Evolutionary conservation across 2,888 invertebrate genomes (phyloP).

Genomic region (Penaeus monodon): DNA sequence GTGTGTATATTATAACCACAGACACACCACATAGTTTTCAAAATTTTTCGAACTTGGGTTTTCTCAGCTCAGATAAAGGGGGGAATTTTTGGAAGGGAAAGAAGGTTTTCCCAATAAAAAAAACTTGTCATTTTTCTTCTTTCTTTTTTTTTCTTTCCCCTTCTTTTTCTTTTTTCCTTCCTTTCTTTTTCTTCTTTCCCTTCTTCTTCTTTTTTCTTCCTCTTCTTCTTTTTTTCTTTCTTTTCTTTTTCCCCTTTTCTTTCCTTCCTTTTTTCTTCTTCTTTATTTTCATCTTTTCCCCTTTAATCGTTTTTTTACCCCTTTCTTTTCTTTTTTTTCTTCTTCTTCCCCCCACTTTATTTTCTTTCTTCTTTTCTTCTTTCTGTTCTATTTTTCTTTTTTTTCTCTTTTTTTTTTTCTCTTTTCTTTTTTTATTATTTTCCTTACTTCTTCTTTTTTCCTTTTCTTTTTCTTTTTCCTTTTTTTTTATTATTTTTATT

Average conservation of each 20-base stretch:
- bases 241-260: neutral
- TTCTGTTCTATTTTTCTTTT: neutral
- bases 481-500: too few relatives aligned
- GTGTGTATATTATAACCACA: too few relatives aligned
- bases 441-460: neutral
- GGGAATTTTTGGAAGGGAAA: too few relatives aligned
- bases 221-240: neutral
- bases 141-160: neutral
- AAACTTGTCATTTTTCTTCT: conserved; percentile 1
- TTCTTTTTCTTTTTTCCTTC: neutral
- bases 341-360: neutral
- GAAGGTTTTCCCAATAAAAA: too few relatives aligned
- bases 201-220: neutral
- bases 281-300: neutral
- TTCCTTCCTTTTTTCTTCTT: neutral
- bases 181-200: too few relatives aligned
- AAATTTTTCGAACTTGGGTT: too few relatives aligned
- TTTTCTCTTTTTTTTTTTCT: neutral
- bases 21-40: too few relatives aligned
- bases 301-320: too few relatives aligned
- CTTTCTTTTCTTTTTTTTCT: neutral
- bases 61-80: too few relatives aligned
- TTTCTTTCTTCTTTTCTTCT: neutral
- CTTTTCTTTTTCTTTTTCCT: neutral
- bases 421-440: neutral